Conservation (phyloP, 2,888 invertebrate genomes). For the Anthrax anthrax region DNA sequence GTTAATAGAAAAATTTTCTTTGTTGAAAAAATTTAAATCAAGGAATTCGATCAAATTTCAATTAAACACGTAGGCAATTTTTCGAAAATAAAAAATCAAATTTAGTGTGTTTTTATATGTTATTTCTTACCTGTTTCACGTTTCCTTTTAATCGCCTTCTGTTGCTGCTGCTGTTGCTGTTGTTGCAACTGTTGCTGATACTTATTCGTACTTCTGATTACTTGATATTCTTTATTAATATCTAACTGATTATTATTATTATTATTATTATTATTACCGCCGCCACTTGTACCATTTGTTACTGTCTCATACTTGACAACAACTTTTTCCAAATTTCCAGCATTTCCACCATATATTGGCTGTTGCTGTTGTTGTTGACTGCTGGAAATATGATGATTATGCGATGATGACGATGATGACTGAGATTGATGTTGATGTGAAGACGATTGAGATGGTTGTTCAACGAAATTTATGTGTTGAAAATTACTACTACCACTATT, state of each 20-base stretch:
- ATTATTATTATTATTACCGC: too few relatives aligned
- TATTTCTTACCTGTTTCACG: conserved; percentile 19
- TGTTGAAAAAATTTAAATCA: too few relatives aligned
- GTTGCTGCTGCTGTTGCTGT: conserved; percentile 13
- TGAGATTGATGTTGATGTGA: conserved; percentile 4
- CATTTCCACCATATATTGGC: conserved; percentile 8
- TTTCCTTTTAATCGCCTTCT: conserved; percentile 18
- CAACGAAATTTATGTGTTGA: conserved; percentile 9
- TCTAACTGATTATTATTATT: conserved; percentile 7
- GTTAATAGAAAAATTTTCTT: too few relatives aligned
- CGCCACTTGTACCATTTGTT: not conserved
- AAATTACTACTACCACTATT: conserved; percentile 10
- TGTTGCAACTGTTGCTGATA: conserved; percentile 15
- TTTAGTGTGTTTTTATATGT: not conserved
- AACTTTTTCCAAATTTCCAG: conserved; percentile 11
- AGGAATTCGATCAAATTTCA: too few relatives aligned
- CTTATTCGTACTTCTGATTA: conserved; percentile 15
- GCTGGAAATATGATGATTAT: conserved; percentile 3
- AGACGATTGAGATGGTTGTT: not conserved
- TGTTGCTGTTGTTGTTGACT: conserved; percentile 5
- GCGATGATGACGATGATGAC: conserved; percentile 1
- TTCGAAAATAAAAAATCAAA: too few relatives aligned
- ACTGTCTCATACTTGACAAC: conserved; percentile 12
- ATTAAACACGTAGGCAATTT: too few relatives aligned
- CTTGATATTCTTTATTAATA: conserved; percentile 13